Conservation (phyloP, 2,113 vertebrate species). For the Spermophilus dauricus region DNA sequence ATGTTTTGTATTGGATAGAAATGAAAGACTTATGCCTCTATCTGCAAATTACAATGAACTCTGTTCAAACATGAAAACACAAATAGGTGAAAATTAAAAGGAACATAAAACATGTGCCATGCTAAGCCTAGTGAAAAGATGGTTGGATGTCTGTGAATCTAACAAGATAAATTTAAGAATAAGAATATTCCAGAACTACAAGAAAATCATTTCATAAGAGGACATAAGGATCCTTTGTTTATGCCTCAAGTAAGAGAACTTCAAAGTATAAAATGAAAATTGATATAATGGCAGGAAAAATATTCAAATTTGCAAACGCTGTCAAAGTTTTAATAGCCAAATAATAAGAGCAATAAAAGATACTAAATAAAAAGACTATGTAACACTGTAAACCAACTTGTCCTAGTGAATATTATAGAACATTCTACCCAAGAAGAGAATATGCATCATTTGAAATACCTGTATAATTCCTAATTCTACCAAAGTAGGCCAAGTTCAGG, state of each 20-base stretch:
- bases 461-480: background rate
- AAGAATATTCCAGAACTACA: background rate
- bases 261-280: background rate
- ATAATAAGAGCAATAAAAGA: background rate
- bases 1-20: background rate
- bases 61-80: background rate
- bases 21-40: background rate
- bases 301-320: background rate
- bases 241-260: background rate
- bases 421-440: background rate
- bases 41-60: background rate
- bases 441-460: background rate
- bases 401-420: background rate
- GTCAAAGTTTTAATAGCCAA: background rate
- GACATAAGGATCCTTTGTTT: background rate
- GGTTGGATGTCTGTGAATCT: background rate
- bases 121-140: background rate
- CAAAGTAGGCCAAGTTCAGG: background rate
- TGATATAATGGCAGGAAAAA: background rate
- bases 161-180: background rate
- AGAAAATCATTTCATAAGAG: background rate
- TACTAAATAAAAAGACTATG: background rate
- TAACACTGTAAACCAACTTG: background rate
- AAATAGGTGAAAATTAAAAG: background rate
- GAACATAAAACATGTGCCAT: background rate